Conservation (phyloP, 2,797 vertebrate species). For the Spondyliosoma cantharus region DNA sequence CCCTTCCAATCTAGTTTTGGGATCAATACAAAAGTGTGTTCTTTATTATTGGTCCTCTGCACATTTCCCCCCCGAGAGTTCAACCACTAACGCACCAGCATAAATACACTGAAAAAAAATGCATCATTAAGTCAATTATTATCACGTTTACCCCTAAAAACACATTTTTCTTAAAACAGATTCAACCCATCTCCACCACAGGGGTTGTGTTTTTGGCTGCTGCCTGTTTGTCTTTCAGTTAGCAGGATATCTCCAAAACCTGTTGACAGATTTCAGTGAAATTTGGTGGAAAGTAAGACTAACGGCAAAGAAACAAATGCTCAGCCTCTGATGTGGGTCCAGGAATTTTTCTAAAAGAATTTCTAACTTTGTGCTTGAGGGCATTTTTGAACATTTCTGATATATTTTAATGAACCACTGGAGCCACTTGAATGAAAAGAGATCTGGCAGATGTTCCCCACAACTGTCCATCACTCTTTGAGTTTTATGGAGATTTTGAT, state of each 20-base stretch:
- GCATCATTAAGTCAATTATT: conserved; percentile 34
- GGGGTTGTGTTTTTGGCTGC: neutral
- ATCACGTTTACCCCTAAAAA: conserved; percentile 40
- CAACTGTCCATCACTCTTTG: conserved; percentile 43
- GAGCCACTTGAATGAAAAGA: conserved; percentile 40
- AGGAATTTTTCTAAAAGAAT: conserved; percentile 25
- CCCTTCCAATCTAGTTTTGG: conserved; percentile 69
- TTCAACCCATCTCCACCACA: neutral
- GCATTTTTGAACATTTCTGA: conserved; percentile 22
- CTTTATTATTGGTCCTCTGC: conserved; percentile 64
- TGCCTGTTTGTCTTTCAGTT: conserved; percentile 31
- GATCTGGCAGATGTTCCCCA: conserved; percentile 32
- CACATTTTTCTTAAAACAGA: conserved; percentile 8
- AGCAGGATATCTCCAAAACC: conserved; percentile 18
- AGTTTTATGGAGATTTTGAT: conserved; percentile 38
- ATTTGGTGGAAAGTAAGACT: conserved; percentile 20
- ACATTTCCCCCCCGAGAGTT: conserved; percentile 33
- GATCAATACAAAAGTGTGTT: conserved; percentile 78
- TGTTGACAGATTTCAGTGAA: conserved; percentile 31
- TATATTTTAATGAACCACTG: conserved; percentile 56
- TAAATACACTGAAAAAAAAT: conserved; percentile 21
- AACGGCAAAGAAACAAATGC: conserved; percentile 16
- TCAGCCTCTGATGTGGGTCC: conserved; percentile 38
- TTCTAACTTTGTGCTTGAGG: conserved; percentile 26
- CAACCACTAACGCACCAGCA: conserved; percentile 25